Evolutionary conservation across 2,888 invertebrate species (phyloP), one percentile per base, ranked within the genome.

Genomic region (Synergus umbraculus): DNA sequence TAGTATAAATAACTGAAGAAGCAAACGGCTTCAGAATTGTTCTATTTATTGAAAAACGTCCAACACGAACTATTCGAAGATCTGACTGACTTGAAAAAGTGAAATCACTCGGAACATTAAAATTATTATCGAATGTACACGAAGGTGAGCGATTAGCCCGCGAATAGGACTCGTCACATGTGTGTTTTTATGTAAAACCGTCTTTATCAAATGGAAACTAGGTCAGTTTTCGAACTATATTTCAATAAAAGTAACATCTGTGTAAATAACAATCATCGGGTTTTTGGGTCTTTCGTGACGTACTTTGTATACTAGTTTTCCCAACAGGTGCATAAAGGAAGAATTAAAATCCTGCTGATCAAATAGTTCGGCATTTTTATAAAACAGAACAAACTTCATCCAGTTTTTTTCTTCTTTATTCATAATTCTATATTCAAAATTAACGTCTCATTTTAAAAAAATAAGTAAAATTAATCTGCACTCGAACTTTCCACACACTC

Each of bases 61-160:
- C 29, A 73, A 15, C 29, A 29, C 37, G 1, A 29, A 49, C 49
- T 15, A 10, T 54, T 37, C 15, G 15, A 49, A 54, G 37, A 73
- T 67, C 44, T n/a, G 22, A 67, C 66, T 67, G 18, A 22, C 66
- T 43, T 43, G 13, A 67, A 67, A 18, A 73, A 46, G 69, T 73
- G 69, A 73, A 73, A 73, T 73, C 54, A 54, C 15, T 73, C 37
- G 9, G 69, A 69, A 69, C 69, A 73, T 73, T 54, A 73, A 73
- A 73, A 49, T 73, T 29, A 29, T 29, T 73, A 73, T 73, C 69
- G 69, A 73, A 49, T 37, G n/a, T 22, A 29, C 49, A 54, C 49
- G 44, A 67, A 67, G 44, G 67, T 46, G 44, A 18, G 22, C 46
- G 46, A 67, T 67, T 46, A 67, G 46, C 13, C 60, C 60, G 67